Evolutionary conservation across 92 coral and sea anemone genomes (phyloP).

Genomic region (Palythoa grandis): DNA sequence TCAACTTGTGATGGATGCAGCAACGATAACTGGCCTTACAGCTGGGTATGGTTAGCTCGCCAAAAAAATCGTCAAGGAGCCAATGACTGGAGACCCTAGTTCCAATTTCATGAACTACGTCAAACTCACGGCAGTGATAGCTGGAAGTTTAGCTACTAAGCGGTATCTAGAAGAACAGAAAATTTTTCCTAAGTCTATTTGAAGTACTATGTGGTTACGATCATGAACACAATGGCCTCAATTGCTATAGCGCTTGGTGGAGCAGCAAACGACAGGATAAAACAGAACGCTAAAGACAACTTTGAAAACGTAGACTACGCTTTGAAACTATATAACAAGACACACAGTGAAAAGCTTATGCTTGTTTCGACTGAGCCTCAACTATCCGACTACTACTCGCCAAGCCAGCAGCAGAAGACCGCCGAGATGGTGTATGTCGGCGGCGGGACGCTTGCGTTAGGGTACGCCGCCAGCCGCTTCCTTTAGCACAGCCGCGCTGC

Average conservation of each 20-base stretch:
- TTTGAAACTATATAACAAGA: neutral
- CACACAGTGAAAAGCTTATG: neutral
- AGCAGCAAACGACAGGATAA: neutral
- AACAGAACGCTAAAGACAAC: neutral
- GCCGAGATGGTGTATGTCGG: neutral
- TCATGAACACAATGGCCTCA: too few relatives aligned
- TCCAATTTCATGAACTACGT: slow-evolving; percentile 38
- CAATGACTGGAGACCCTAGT: slow-evolving; percentile 28
- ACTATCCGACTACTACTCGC: slow-evolving; percentile 10
- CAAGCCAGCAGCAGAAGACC: neutral
- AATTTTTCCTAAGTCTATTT: neutral
- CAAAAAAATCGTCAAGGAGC: slow-evolving; percentile 40
- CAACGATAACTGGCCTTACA: neutral
- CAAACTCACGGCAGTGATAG: slow-evolving; percentile 23
- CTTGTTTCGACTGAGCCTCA: neutral
- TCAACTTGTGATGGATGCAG: slow-evolving; percentile 1
- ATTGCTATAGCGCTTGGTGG: too few relatives aligned
- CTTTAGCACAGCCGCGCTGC: too few relatives aligned
- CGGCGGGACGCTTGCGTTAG: neutral
- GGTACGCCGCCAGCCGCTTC: slow-evolving; percentile 10
- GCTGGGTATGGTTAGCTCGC: slow-evolving; percentile 40
- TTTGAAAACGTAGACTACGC: neutral
- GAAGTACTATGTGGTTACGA: too few relatives aligned
- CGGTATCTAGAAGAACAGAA: slow-evolving; percentile 33
- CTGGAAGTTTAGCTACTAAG: slow-evolving; percentile 27